Evolutionary conservation across 2,797 vertebrate species (phyloP), one percentile per base, ranked within the genome.

Genomic region (Zenarchopterus dispar): DNA sequence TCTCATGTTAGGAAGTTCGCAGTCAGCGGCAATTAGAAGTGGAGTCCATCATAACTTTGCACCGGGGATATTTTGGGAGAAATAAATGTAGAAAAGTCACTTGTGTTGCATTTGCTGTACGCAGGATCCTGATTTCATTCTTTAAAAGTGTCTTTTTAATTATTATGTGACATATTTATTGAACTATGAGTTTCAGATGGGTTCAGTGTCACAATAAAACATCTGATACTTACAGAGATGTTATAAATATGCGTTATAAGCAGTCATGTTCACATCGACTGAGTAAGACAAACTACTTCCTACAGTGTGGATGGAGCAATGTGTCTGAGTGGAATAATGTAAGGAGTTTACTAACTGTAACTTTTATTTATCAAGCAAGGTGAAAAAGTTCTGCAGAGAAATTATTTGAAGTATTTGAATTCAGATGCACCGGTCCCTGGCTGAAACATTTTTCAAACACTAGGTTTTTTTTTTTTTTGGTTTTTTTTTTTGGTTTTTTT

Each of bases 361-460:
- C 21, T 15, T 53, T 39, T 5, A 16, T 47, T 69, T 45, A 59
- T 68, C 26, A 28, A 70, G 16, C 17, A 46, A 60, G 28, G 17
- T 24, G 22, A 63, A 49, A 16, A 46, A 1, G 13, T 24, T 70
- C 54, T 43, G 0, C 26, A 13, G 0, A 11, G 15, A 73, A 48
- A 62, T 7, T 1, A 56, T 73, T 53, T 77, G 7, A 57, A 64
- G 11, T 61, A 52, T 54, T 76, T 54, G 0, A 24, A 43, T 21
- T 48, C 3, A 64, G 24, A 68, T 31, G 26, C n/a, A 51, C 11
- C 33, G 4, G 33, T 13, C 9, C 33, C 33, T 11, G 33, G 13
- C 6, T 36, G 33, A 67, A 77, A 51, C 26, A 48, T 19, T 78
- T 70, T 73, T 48, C 24, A 73, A 78, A 53, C 50, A 67, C 73